Base-by-base conservation (phyloP, 2,797 vertebrate genomes). In the Tapera naevia region DNA sequence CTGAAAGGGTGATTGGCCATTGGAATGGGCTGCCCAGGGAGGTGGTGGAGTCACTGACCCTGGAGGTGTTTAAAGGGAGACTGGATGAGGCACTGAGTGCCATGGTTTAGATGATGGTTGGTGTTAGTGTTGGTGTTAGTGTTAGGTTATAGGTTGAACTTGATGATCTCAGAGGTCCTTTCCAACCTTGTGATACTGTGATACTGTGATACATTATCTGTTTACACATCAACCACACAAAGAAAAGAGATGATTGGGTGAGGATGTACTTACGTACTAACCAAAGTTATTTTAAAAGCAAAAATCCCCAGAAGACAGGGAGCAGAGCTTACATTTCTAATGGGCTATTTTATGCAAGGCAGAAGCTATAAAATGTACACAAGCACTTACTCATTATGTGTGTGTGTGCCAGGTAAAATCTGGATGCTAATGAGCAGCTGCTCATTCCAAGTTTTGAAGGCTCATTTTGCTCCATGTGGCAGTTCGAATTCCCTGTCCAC, bases 401-500 rank as follows among this genome's bases (percentile, higher is more conserved):
- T 5, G 32, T 8, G 28, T 62, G 91, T 95, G 85, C 64, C 83
- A 93, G 89, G 92, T 87, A 94, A 89, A 93, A 96, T 81, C 78
- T 60, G 60, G 67, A 85, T 70, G 78, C 88, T 93, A 94, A 95
- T 65, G 88, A 95, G 91, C 82, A 96, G 79, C 81, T 95, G 93
- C 85, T 94, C 69, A 85, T 57, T 62, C 58, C 61, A 61, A 72
- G 43, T 80, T 81, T 15, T 64, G 87, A 80, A 89, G 48, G 79
- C 61, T 94, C 13, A 23, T 83, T 94, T 95, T n/a, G 57, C 39
- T 69, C 56, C 58, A 25, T 28, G 86, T 81, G 80, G 70, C 80
- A 91, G 64, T 18, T 43, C 73, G 86, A 91, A 92, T 87, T 62
- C 80, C 57, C 48, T 39, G 37, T 16, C 53, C 73, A 86, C 67